A percentile compares a stretch with the other conserved stretches of the same genome.
These are phyloP conservation scores for Spheniscus humboldti DNA, from an alignment of 2,797 vertebrate genomes.

Conservation along the genomic window DNA sequence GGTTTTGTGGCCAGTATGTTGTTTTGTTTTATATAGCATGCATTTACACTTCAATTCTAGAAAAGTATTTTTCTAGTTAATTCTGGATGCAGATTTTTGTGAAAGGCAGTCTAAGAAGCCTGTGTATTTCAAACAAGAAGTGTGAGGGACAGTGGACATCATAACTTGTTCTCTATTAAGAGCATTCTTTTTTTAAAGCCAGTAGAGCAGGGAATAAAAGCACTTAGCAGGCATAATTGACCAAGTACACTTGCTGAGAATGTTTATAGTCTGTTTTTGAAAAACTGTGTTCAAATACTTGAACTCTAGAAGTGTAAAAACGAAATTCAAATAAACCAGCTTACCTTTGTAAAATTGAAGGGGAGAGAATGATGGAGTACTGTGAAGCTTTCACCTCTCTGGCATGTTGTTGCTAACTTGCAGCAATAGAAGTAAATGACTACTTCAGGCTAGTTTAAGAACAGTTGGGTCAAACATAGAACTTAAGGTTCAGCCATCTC, in stretches of 20 bases:
- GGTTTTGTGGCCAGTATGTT: background rate
- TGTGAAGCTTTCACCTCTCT: background rate
- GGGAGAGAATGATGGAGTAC: background rate
- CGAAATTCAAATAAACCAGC: background rate
- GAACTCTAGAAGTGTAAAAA: background rate
- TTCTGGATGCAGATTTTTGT: background rate
- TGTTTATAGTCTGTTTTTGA: background rate
- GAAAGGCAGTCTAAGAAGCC: background rate
- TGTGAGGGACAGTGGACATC: background rate
- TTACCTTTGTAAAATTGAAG: background rate
- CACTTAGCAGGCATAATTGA: background rate
- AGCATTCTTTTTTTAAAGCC: background rate
- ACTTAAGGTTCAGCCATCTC: background rate
- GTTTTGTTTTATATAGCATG: background rate
- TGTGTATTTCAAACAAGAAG: background rate
- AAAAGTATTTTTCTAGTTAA: background rate
- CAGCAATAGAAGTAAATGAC: background rate
- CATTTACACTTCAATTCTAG: background rate
- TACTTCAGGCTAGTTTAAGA: background rate
- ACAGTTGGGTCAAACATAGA: background rate
- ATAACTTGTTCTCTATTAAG: background rate
- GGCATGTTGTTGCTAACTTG: background rate
- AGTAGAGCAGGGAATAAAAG: background rate
- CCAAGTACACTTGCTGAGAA: background rate
- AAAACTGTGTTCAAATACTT: background rate